phyloP scores from a whole-genome alignment of 1,140 invertebrate genomes.

The Anadara kagoshimensis region DNA sequence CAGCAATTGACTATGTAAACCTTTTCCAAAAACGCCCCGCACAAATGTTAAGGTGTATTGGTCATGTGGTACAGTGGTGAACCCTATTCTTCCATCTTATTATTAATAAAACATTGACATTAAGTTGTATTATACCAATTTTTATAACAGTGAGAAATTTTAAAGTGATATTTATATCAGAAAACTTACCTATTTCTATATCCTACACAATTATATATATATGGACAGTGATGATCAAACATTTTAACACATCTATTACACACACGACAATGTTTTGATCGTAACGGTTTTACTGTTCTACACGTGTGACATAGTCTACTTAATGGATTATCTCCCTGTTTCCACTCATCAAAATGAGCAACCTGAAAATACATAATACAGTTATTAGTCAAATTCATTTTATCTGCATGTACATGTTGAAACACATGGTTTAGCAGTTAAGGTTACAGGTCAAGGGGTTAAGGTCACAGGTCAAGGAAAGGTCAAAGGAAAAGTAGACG shows the following conservation, averaged over 20 bases:
- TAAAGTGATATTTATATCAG: background rate
- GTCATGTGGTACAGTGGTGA: too few relatives aligned
- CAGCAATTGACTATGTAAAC: too few relatives aligned
- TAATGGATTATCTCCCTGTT: constrained; percentile 88
- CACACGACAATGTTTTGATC: constrained; percentile 93
- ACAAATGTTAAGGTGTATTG: too few relatives aligned
- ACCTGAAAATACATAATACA: constrained; percentile 75
- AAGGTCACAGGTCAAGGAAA: too few relatives aligned
- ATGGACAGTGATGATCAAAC: constrained; percentile 96
- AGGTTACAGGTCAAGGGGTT: background rate
- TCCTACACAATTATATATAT: constrained; percentile 93
- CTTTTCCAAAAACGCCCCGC: too few relatives aligned
- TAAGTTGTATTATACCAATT: too few relatives aligned
- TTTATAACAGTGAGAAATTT: background rate
- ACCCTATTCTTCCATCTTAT: too few relatives aligned
- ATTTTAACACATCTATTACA: constrained; percentile 94
- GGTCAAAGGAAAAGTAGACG: too few relatives aligned
- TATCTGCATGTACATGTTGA: too few relatives aligned
- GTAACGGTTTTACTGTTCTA: constrained; percentile 85
- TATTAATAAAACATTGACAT: too few relatives aligned
- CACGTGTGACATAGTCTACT: constrained; percentile 93
- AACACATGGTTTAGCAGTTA: too few relatives aligned
- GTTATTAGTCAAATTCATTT: background rate
- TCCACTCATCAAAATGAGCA: constrained; percentile 91
- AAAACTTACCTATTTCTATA: constrained; percentile 70